phyloP scores from a whole-genome alignment of 2,888 invertebrate genomes.

The Xiphydria camelus region DNA sequence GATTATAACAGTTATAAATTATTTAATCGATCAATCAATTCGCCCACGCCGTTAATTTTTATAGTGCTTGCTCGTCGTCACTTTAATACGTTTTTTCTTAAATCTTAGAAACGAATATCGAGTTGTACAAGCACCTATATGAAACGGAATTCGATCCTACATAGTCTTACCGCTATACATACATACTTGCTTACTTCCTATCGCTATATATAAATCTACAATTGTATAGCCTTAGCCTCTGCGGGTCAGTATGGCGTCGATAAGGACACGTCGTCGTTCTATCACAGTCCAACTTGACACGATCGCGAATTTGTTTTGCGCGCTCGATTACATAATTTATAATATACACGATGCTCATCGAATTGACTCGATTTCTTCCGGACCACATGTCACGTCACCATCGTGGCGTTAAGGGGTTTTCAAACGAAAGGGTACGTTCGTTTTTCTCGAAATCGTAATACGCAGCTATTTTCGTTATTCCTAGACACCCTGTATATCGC shows the following conservation, averaged over 20 bases:
- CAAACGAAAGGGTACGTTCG: background rate
- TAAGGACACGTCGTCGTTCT: constrained; percentile 27
- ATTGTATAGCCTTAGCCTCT: constrained; percentile 4
- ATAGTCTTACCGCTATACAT: background rate
- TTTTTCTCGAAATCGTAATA: background rate
- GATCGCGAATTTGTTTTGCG: constrained; percentile 4
- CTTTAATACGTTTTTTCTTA: no score
- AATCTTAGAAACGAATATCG: no score
- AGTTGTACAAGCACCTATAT: no score
- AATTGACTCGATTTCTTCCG: constrained; percentile 9
- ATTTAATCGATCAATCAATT: no score
- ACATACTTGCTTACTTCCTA: background rate
- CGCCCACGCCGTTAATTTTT: no score
- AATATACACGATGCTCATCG: constrained; percentile 5
- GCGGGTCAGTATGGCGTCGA: constrained; percentile 10
- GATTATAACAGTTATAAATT: no score
- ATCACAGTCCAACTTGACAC: constrained; percentile 28
- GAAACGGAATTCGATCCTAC: no score
- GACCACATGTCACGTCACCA: background rate
- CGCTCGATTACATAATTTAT: constrained; percentile 6
- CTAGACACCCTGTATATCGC: background rate
- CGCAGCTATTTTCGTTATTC: background rate
- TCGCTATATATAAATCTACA: background rate
- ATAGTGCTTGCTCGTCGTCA: no score
- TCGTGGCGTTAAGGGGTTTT: background rate